These are phyloP conservation scores for Gymnosoma rotundatum DNA, from an alignment of 2,888 invertebrate genomes.

Conservation along the genomic window DNA sequence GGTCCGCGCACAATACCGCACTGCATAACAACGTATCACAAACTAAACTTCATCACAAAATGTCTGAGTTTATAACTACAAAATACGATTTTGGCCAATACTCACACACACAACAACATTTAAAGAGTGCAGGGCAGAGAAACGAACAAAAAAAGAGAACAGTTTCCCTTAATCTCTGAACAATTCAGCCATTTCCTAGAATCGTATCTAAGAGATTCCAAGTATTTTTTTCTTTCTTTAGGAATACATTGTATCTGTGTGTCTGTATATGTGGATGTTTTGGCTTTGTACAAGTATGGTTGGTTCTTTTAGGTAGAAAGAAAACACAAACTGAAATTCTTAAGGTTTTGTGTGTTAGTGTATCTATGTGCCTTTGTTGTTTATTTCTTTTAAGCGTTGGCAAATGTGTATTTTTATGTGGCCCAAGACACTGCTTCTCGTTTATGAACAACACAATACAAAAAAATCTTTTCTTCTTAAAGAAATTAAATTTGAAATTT, in stretches of 20 bases:
- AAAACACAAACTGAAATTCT: slow-evolving; percentile 47
- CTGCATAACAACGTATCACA: slow-evolving; percentile 77
- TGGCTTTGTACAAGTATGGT: slow-evolving; percentile 17
- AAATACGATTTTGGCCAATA: slow-evolving; percentile 46
- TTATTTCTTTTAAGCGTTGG: slow-evolving; percentile 54
- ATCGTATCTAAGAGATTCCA: slow-evolving; percentile 53
- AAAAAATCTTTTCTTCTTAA: slow-evolving; percentile 39
- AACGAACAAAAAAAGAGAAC: slow-evolving; percentile 35
- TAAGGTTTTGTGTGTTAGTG: slow-evolving; percentile 34
- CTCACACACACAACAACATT: slow-evolving; percentile 47
- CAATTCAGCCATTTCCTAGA: slow-evolving; percentile 71
- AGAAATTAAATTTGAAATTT: slow-evolving; percentile 37
- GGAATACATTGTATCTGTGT: slow-evolving; percentile 44
- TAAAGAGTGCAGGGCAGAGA: slow-evolving; percentile 15
- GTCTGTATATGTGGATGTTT: not conserved
- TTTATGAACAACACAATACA: slow-evolving; percentile 29
- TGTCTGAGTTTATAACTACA: slow-evolving; percentile 66
- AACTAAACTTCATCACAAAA: slow-evolving; percentile 74
- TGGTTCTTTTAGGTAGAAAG: slow-evolving; percentile 52
- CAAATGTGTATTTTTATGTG: slow-evolving; percentile 62
- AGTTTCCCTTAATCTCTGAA: slow-evolving; percentile 15
- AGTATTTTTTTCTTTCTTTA: slow-evolving; percentile 37
- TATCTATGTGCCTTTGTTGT: slow-evolving; percentile 45
- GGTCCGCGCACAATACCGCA: slow-evolving; percentile 74
- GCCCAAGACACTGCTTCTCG: slow-evolving; percentile 44